Conservation (phyloP, 1,140 invertebrate genomes). For the Gonioctena quinquepunctata region DNA sequence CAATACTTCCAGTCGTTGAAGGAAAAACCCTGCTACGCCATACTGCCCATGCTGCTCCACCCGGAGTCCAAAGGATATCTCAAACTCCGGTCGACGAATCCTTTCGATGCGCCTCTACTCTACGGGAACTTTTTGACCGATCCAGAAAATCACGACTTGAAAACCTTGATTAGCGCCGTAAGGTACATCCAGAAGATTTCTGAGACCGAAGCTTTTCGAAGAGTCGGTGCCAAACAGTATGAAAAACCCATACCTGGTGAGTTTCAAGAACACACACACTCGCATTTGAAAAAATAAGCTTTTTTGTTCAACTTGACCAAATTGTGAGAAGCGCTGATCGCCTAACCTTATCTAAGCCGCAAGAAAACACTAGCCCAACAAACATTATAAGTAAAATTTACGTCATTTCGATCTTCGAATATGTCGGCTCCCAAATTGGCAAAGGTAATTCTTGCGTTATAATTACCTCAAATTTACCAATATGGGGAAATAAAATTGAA, state of each 20-base stretch:
- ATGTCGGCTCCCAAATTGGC: too few relatives aligned
- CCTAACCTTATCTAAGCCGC: too few relatives aligned
- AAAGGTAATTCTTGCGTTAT: too few relatives aligned
- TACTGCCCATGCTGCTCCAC: conserved; percentile 72
- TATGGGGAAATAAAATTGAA: too few relatives aligned
- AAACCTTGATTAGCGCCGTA: conserved; percentile 37
- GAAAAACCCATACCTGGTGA: conserved; percentile 22
- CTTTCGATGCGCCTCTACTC: conserved; percentile 69
- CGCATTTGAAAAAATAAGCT: too few relatives aligned
- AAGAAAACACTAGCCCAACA: too few relatives aligned
- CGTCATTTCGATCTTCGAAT: too few relatives aligned
- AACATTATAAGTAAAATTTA: too few relatives aligned
- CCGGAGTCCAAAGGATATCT: conserved; percentile 75
- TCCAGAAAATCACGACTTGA: conserved; percentile 58
- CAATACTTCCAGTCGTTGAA: conserved; percentile 48
- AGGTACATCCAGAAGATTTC: conserved; percentile 29
- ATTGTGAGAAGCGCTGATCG: too few relatives aligned
- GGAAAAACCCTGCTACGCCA: conserved; percentile 63
- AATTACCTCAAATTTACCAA: too few relatives aligned
- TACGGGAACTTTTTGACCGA: conserved; percentile 65
- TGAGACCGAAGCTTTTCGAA: conserved; percentile 17
- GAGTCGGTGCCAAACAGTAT: conserved; percentile 54
- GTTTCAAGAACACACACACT: too few relatives aligned
- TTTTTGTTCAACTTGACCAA: too few relatives aligned
- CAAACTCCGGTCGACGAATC: conserved; percentile 69